A percentile compares a stretch with the other conserved stretches of the same genome.
phyloP scores from a whole-genome alignment of 2,113 vertebrate genomes.

The Phycodurus eques region DNA sequence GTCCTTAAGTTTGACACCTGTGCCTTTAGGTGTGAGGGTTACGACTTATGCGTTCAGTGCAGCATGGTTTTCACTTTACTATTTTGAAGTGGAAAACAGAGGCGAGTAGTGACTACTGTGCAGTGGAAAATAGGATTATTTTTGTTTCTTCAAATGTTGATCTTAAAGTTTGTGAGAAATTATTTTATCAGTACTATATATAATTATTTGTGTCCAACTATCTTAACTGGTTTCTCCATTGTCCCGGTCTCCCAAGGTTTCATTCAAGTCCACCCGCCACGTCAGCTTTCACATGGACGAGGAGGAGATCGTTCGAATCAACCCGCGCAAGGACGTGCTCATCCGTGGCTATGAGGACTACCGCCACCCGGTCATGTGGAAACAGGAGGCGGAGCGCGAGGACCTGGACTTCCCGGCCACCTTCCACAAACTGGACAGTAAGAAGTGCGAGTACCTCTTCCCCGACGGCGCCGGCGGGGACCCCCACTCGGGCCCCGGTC shows the following conservation, averaged over 20 bases:
- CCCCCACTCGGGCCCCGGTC: constrained; percentile 72
- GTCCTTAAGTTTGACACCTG: too few species aligned
- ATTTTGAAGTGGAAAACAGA: too few species aligned
- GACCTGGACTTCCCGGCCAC: constrained; percentile 80
- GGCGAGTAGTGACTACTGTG: too few species aligned
- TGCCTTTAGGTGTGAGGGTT: too few species aligned
- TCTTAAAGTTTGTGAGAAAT: too few species aligned
- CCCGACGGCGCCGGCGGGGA: constrained; percentile 82
- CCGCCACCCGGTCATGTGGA: constrained; percentile 95
- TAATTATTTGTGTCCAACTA: background rate
- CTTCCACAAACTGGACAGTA: constrained; percentile 90
- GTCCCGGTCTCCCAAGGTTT: constrained; percentile 63
- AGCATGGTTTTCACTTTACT: too few species aligned
- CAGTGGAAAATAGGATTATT: too few species aligned
- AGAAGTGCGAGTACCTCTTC: constrained; percentile 91
- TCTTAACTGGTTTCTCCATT: background rate
- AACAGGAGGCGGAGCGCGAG: constrained; percentile 86
- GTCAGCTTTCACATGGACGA: constrained; percentile 95
- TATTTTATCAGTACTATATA: background rate
- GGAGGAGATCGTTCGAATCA: constrained; percentile 97
- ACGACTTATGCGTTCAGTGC: too few species aligned
- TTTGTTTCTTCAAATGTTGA: too few species aligned
- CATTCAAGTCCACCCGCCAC: constrained; percentile 84
- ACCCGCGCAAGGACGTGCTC: constrained; percentile 91
- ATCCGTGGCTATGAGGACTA: constrained; percentile 97